Percentiles rank a stretch among this genome's conserved stretches.
phyloP scores from a whole-genome alignment of 2,797 vertebrate genomes.

The Psittacula echo region DNA sequence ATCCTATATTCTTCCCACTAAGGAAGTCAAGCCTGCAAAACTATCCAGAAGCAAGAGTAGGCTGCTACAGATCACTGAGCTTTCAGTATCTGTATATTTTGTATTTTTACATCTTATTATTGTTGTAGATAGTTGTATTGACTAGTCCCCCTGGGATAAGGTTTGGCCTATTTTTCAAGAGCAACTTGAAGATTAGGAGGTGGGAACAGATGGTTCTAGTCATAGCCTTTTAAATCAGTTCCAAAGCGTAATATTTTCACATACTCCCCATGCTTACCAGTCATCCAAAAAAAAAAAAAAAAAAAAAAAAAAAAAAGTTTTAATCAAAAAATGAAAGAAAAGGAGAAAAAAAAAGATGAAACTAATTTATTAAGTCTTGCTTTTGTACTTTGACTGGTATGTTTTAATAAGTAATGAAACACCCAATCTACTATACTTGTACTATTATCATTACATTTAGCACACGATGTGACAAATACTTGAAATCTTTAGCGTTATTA shows the following conservation, averaged over 20 bases:
- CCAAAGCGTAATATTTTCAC: constrained; percentile 63
- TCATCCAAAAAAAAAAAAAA: not conserved
- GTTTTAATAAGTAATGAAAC: constrained; percentile 40
- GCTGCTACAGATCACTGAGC: constrained; percentile 19
- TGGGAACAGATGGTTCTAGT: constrained; percentile 73
- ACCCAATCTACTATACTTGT: constrained; percentile 22
- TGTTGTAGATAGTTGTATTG: constrained; percentile 43
- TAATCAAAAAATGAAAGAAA: constrained; percentile 34
- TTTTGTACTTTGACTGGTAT: constrained; percentile 12
- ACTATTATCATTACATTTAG: constrained; percentile 41
- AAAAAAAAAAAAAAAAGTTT: not conserved
- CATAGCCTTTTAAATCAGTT: constrained; percentile 62
- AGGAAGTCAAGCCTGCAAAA: constrained; percentile 1
- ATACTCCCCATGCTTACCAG: constrained; percentile 31
- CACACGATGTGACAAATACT: not conserved
- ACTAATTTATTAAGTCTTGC: constrained; percentile 24
- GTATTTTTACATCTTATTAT: constrained; percentile 60
- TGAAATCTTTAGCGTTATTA: constrained; percentile 46
- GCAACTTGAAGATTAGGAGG: constrained; percentile 57
- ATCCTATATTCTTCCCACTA: not conserved
- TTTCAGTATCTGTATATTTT: constrained; percentile 56
- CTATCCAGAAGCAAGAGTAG: constrained; percentile 32
- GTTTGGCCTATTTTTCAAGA: constrained; percentile 53
- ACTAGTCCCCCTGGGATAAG: not conserved
- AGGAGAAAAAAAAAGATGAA: constrained; percentile 40